Evolutionary conservation across 2,888 invertebrate species (phyloP).

Genomic region (Hirudinaria manillensis): DNA sequence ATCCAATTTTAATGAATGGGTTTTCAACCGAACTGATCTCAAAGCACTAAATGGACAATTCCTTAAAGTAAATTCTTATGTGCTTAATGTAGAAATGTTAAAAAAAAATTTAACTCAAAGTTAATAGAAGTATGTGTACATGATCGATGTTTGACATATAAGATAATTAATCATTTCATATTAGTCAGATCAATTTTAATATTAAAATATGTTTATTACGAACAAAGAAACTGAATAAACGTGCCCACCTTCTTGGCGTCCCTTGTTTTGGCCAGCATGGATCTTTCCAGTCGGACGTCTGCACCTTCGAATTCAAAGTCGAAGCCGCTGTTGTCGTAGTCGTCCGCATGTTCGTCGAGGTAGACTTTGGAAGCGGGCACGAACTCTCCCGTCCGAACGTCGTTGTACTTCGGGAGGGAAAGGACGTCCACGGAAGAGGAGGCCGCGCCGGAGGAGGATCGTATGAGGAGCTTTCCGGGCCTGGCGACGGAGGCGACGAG

Average conservation of each 20-base stretch:
- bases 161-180: no score
- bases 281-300: conserved; percentile 11
- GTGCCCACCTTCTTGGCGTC: not conserved
- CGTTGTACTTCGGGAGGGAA: conserved; percentile 13
- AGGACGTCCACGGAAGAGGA: not conserved
- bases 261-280: conserved; percentile 9
- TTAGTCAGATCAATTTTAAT: no score
- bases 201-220: no score
- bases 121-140: no score
- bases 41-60: no score
- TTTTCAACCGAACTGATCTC: no score
- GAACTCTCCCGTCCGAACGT: conserved; percentile 21
- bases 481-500: conserved; percentile 2
- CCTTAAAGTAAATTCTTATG: no score
- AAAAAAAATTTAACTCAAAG: no score
- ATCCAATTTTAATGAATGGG: no score
- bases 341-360: conserved; percentile 11
- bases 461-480: conserved; percentile 24
- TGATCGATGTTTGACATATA: no score
- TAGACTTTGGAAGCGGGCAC: conserved; percentile 22
- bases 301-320: conserved; percentile 19
- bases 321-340: conserved; percentile 10
- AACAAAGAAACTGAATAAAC: no score
- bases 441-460: not conserved
- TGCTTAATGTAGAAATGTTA: no score